Evolutionary conservation across 2,888 invertebrate genomes (phyloP).

Genomic region (Gerris lacustris): DNA sequence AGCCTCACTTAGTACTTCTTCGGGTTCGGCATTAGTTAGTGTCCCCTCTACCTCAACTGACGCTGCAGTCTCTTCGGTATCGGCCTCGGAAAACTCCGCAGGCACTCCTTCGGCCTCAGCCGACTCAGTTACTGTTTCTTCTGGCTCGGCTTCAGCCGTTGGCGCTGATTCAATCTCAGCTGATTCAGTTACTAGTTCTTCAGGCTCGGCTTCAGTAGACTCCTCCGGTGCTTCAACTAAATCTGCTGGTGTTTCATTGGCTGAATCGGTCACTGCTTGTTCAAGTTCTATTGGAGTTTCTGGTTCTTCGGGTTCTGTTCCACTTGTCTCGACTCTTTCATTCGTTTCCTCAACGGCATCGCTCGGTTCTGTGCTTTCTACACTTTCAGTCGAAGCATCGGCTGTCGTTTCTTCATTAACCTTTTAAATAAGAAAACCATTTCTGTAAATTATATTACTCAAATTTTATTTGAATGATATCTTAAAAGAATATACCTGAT

Average conservation of each 20-base stretch:
- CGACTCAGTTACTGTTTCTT: slow-evolving; percentile 20
- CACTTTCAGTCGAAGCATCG: slow-evolving; percentile 15
- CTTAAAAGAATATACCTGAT: background rate
- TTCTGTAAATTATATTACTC: slow-evolving; percentile 1
- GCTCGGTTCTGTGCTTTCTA: slow-evolving; percentile 19
- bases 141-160: slow-evolving; percentile 34
- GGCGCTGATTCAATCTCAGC: slow-evolving; percentile 34
- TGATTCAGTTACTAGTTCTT: slow-evolving; percentile 36
- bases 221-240: slow-evolving; percentile 33
- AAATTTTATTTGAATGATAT: background rate
- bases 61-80: slow-evolving; percentile 15
- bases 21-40: slow-evolving; percentile 26
- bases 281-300: slow-evolving; percentile 25
- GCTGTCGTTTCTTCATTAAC: slow-evolving; percentile 3
- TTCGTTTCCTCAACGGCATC: slow-evolving; percentile 19
- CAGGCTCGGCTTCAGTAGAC: slow-evolving; percentile 35
- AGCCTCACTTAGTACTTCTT: slow-evolving; percentile 21
- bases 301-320: slow-evolving; percentile 31
- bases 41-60: slow-evolving; percentile 11
- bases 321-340: slow-evolving; percentile 17
- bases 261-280: too few relatives aligned
- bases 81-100: slow-evolving; percentile 14
- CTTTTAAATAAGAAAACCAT: slow-evolving; percentile 3
- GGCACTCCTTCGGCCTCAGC: slow-evolving; percentile 20
- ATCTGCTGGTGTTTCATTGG: slow-evolving; percentile 33